phyloP scores from a whole-genome alignment of 2,113 vertebrate species.

The Crypturellus undulatus region DNA sequence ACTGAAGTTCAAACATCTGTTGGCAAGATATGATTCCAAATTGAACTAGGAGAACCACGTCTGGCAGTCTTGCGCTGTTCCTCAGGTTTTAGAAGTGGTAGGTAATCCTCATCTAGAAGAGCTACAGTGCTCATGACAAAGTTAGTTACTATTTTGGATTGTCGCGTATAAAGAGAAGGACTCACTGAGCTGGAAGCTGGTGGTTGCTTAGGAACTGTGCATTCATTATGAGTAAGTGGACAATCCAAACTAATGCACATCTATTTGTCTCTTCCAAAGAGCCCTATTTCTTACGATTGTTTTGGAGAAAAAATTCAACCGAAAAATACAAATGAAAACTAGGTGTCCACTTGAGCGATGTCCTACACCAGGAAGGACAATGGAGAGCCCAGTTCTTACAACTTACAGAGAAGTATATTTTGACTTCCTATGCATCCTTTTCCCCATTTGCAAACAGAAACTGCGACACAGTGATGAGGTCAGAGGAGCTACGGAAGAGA shows the following conservation, averaged over 20 bases:
- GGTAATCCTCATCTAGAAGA: neutral
- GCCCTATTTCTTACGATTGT: neutral
- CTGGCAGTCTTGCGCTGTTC: rapidly evolving
- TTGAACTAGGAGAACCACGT: rapidly evolving
- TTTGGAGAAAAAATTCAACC: neutral
- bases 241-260: rapidly evolving
- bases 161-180: neutral
- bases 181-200: rapidly evolving
- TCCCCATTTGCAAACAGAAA: neutral
- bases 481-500: neutral
- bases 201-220: neutral
- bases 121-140: neutral
- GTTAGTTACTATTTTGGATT: neutral
- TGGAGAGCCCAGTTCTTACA: neutral
- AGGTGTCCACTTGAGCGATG: neutral
- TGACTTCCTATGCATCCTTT: neutral
- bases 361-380: neutral
- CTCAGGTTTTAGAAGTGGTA: neutral
- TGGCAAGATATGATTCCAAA: neutral
- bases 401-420: neutral
- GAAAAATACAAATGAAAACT: neutral
- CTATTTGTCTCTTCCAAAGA: neutral
- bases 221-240: neutral
- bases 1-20: neutral
- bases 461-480: neutral